Base-by-base conservation (phyloP, 2,888 invertebrate genomes). In the Agonum fuliginosum region DNA sequence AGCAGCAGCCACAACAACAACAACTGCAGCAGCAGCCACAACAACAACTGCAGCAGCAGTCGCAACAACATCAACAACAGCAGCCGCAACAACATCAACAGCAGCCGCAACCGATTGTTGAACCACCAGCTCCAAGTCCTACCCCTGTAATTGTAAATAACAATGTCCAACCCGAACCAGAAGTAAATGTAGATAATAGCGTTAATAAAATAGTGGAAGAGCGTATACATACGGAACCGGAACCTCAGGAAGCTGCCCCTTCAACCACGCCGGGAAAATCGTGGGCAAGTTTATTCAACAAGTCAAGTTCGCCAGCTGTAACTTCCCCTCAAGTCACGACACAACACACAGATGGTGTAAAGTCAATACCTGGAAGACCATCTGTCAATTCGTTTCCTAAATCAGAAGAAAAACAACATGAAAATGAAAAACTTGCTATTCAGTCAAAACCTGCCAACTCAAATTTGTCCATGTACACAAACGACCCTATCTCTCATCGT, bases 401-500 rank as follows among this genome's bases (percentile, higher is more conserved):
- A 34, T 12, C 51, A 0, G 69, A 37, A 22, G 20, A 41, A 12
- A 46, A 51, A 46, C 24, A 48, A 10, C 37, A 37, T 78, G 80
- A 80, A 14, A 67, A 78, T 1, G 80, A 80, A 14, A 69, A 74
- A 1, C 83, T 80, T 46, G 87, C 87, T 80, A 86, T 87, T 46
- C 81, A 84, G 14, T 82, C 86, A 0, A 87, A 89, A 0, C 84
- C 88, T 0, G 81, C 86, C 43, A 37, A 41, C 19, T 62, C 74
- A 19, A 72, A 54, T 72, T 30, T 51, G 22, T 54, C 51, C 10
- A 86, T 88, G 0, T 88, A 88, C 82, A 89, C 89, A 80, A 89
- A 92, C 81, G 92, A 93, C 86, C 93, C 93, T 1, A 90, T 91
- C 82, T 91, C 91, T 0, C 91, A 91, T 82, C 89, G 92, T 83